Evolutionary conservation across 2,113 vertebrate species (phyloP).

Genomic region (Cisticola juncidis): DNA sequence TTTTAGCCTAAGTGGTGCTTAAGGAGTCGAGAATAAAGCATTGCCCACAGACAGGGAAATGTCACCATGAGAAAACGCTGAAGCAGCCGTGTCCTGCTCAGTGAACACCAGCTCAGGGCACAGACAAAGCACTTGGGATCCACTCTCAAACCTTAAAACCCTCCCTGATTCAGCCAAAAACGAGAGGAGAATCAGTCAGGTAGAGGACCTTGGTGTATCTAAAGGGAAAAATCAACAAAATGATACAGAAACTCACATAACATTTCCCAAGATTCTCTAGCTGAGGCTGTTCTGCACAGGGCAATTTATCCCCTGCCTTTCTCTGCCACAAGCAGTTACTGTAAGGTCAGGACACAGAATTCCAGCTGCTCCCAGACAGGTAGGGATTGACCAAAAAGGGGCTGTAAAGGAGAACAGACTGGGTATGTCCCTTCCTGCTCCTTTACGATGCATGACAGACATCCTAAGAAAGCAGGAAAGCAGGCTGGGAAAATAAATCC

Average conservation of each 20-base stretch:
- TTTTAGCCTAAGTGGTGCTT: slow-evolving; percentile 12
- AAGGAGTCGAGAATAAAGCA: not conserved
- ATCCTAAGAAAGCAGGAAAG: not conserved
- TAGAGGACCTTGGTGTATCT: not conserved
- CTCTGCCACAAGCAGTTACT: not conserved
- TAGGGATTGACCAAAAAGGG: not conserved
- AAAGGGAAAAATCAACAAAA: not conserved
- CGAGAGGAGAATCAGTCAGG: not conserved
- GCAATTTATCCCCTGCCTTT: not conserved
- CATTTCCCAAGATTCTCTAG: not conserved
- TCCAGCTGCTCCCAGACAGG: not conserved
- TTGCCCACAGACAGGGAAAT: not conserved
- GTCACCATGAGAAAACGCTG: not conserved
- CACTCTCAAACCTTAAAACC: not conserved
- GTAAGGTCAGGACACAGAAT: not conserved
- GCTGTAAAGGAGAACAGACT: not conserved
- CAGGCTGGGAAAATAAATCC: slow-evolving; percentile 3
- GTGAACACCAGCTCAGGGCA: not conserved
- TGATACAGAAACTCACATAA: fast-evolving
- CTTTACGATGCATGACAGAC: not conserved
- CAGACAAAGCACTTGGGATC: fast-evolving
- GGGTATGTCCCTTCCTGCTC: not conserved
- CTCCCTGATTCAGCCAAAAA: not conserved
- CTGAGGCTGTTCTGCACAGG: not conserved
- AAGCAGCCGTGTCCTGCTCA: not conserved